A percentile compares a stretch with the other conserved stretches of the same genome.
Evolutionary conservation across 2,113 vertebrate genomes (phyloP).

Genomic region (Colinus virginianus): DNA sequence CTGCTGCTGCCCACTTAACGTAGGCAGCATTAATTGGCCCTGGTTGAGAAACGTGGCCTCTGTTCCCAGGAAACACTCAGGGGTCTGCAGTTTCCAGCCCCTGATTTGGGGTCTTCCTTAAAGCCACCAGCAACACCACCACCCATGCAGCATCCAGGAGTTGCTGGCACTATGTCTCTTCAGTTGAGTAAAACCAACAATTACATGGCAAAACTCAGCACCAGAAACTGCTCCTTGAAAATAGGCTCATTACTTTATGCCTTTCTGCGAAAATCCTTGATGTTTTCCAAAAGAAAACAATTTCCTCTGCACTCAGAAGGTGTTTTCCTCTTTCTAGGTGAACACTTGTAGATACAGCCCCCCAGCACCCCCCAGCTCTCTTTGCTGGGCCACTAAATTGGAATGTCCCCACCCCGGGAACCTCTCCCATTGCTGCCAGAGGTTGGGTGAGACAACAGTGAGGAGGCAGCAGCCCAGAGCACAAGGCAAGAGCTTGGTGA

Average conservation of each 20-base stretch:
- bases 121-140: too few relatives aligned
- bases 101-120: too few relatives aligned
- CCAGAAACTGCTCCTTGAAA: rapidly evolving
- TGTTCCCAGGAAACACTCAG: too few relatives aligned
- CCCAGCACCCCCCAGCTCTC: neutral
- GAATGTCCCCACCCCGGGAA: neutral
- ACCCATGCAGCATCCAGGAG: too few relatives aligned
- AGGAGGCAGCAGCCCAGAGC: neutral
- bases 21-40: too few relatives aligned
- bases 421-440: neutral
- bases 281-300: neutral
- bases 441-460: neutral
- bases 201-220: neutral
- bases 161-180: too few relatives aligned
- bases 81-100: too few relatives aligned
- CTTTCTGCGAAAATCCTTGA: neutral
- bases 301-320: neutral
- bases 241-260: rapidly evolving
- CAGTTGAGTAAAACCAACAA: too few relatives aligned
- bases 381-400: rapidly evolving
- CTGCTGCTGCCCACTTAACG: too few relatives aligned
- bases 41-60: too few relatives aligned
- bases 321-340: too few relatives aligned
- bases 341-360: neutral
- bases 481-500: neutral